Percentiles rank a stretch among this genome's conserved stretches.
These are phyloP conservation scores for Eumeta japonica DNA, from an alignment of 1,140 invertebrate species.

Conservation along the genomic window DNA sequence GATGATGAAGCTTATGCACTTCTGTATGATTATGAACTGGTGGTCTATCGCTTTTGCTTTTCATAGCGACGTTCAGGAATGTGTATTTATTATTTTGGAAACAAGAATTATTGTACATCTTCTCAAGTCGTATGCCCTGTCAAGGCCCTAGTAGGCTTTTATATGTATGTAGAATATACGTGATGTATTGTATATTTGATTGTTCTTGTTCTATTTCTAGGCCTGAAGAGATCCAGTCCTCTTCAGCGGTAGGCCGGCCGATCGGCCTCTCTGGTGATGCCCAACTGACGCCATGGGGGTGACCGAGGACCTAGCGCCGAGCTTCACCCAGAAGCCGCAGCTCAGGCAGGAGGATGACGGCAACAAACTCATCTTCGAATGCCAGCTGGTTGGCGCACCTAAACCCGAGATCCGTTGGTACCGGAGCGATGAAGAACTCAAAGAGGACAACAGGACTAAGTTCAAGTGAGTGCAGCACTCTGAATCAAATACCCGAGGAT, in stretches of 20 bases:
- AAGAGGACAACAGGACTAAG: conserved; percentile 79
- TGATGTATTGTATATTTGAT: no score
- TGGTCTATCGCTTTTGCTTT: no score
- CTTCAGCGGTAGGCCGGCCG: background rate
- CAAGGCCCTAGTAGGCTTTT: no score
- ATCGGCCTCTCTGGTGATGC: conserved; percentile 31
- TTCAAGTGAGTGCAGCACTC: conserved; percentile 67
- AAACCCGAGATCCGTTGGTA: conserved; percentile 92
- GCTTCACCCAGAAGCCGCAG: conserved; percentile 95
- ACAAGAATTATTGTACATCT: no score
- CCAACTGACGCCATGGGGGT: conserved; percentile 66
- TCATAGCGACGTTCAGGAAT: no score
- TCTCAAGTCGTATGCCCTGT: no score
- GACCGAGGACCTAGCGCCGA: conserved; percentile 92
- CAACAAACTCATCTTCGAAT: conserved; percentile 93
- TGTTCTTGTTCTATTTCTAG: no score
- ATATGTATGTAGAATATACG: no score
- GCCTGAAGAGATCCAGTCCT: conserved; percentile 11
- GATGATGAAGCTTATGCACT: no score
- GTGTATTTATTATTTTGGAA: no score
- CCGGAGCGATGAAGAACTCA: conserved; percentile 78
- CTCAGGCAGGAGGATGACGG: conserved; percentile 94
- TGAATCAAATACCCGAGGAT: no score
- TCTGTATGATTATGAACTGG: no score
- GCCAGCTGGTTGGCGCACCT: conserved; percentile 83